These are phyloP conservation scores for Ptychochromis oligacanthus DNA, from an alignment of 2,113 vertebrate genomes.

Conservation along the genomic window DNA sequence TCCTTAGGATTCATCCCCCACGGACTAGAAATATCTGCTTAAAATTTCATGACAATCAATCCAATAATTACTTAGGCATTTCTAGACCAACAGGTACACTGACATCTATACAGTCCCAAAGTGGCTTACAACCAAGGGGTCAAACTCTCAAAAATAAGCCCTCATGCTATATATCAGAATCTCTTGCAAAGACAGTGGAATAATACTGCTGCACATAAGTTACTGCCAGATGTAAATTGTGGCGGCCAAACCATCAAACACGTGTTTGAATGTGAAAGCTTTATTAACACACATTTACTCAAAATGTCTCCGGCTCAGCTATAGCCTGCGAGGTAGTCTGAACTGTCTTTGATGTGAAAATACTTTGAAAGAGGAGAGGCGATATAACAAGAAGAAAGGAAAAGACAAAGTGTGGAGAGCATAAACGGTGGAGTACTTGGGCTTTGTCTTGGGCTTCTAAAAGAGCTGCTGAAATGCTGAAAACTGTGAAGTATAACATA, in stretches of 20 bases:
- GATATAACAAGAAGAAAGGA: constrained; percentile 1
- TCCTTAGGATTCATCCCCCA: not conserved
- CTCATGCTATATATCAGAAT: not conserved
- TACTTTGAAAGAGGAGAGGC: constrained; percentile 38
- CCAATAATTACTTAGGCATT: not conserved
- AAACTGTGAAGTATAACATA: constrained; percentile 21
- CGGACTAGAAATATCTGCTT: not conserved
- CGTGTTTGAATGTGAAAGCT: constrained; percentile 3
- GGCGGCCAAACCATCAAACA: constrained; percentile 19
- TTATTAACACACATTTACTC: constrained; percentile 12
- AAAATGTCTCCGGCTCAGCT: constrained; percentile 27
- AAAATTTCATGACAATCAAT: not conserved
- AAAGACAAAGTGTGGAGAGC: constrained; percentile 24
- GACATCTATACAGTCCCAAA: not conserved
- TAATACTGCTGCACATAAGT: constrained; percentile 33
- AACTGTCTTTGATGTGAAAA: constrained; percentile 41
- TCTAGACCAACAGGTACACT: not conserved
- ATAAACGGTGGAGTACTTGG: constrained; percentile 1
- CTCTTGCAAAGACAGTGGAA: constrained; percentile 7
- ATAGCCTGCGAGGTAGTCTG: not conserved
- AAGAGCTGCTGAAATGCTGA: constrained; percentile 11
- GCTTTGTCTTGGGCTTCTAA: constrained; percentile 21
- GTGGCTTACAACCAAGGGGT: not conserved
- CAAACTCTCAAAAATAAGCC: constrained; percentile 2
- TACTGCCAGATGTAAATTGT: constrained; percentile 40